These are phyloP conservation scores for Eurystomus gularis DNA, from an alignment of 2,113 vertebrate genomes.

Conservation along the genomic window DNA sequence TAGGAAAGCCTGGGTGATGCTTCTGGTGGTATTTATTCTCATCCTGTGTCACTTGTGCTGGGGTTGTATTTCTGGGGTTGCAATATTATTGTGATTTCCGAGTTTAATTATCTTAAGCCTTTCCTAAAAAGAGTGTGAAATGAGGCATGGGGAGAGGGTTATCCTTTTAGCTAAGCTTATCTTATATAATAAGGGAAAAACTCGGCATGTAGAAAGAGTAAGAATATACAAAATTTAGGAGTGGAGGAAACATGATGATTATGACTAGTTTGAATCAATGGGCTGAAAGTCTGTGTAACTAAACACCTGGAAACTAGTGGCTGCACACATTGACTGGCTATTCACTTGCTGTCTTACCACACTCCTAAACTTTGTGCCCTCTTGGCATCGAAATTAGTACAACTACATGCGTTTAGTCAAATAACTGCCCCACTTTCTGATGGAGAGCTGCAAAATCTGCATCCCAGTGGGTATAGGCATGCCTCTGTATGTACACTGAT, in stretches of 20 bases:
- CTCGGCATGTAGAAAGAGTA: neutral
- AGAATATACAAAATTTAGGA: neutral
- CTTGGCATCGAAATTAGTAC: neutral
- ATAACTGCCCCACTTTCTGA: neutral
- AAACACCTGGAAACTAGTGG: neutral
- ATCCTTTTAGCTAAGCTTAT: neutral
- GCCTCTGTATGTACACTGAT: neutral
- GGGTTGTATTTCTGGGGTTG: neutral
- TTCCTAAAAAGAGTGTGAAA: neutral
- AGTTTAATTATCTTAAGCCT: neutral
- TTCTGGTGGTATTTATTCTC: neutral
- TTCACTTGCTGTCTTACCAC: neutral
- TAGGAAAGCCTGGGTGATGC: neutral
- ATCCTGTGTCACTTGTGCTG: neutral
- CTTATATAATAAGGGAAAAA: neutral
- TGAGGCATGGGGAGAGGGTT: neutral
- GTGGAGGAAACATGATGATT: neutral
- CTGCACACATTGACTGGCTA: neutral
- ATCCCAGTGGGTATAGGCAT: neutral
- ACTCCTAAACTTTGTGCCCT: neutral
- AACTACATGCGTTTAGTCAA: neutral
- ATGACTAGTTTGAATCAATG: too few relatives aligned
- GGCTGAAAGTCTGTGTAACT: neutral
- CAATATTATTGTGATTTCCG: neutral
- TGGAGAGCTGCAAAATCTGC: neutral